Evolutionary conservation across 2,113 vertebrate species (phyloP).

Genomic region (Camarhynchus parvulus): DNA sequence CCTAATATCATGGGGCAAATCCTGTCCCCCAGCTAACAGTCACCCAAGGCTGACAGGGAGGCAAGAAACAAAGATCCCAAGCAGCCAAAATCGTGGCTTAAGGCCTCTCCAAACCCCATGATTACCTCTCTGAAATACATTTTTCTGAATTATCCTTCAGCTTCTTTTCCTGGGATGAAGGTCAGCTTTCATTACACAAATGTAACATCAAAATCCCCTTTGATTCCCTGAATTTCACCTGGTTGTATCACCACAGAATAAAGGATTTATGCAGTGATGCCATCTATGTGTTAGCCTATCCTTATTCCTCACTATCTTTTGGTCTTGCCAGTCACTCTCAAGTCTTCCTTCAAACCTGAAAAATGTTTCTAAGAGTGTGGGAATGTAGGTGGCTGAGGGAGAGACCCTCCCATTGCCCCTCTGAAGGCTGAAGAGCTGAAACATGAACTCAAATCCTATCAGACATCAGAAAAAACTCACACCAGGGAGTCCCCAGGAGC

Average conservation of each 20-base stretch:
- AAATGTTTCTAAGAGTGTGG: background rate
- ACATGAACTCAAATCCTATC: background rate
- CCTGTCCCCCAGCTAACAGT: background rate
- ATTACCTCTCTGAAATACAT: background rate
- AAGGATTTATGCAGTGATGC: background rate
- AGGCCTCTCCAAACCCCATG: background rate
- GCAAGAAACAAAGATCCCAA: background rate
- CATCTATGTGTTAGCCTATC: background rate
- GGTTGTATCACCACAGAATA: background rate
- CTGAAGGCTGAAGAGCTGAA: background rate
- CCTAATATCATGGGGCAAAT: conserved; percentile 31
- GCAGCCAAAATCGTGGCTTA: background rate
- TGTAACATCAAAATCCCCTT: background rate
- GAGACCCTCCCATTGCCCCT: background rate
- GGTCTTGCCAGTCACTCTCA: background rate
- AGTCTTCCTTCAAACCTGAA: background rate
- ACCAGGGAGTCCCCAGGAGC: background rate
- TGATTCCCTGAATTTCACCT: background rate
- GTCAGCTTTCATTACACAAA: background rate
- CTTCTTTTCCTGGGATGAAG: background rate
- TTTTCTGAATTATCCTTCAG: background rate
- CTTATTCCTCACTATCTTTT: background rate
- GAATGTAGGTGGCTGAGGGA: background rate
- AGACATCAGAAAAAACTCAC: background rate
- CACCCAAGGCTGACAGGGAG: background rate